These are phyloP conservation scores for Paramuricea clavata DNA, from an alignment of 92 coral and sea anemone species.

Conservation along the genomic window DNA sequence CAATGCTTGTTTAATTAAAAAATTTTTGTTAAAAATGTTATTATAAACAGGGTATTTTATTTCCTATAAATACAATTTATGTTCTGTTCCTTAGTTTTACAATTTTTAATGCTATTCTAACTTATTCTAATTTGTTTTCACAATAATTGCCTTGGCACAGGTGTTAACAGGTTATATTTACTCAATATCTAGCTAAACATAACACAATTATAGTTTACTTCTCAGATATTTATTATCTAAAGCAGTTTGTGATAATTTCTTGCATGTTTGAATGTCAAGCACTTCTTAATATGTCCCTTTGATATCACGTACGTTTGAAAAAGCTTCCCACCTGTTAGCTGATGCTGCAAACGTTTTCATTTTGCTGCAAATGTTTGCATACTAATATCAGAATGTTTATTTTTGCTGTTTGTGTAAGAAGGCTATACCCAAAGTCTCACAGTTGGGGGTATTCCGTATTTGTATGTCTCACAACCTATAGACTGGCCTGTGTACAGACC, in stretches of 20 bases:
- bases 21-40: too few relatives aligned
- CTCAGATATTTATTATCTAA: not conserved
- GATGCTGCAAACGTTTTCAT: not conserved
- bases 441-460: not conserved
- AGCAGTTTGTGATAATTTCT: not conserved
- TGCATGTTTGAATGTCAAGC: not conserved
- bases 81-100: not conserved
- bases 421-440: not conserved
- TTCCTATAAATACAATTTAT: not conserved
- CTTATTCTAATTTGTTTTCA: not conserved
- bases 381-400: not conserved
- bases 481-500: too few relatives aligned
- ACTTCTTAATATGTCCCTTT: not conserved
- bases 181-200: not conserved
- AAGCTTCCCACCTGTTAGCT: not conserved
- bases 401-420: conserved; percentile 49
- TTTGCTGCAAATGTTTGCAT: conserved; percentile 6
- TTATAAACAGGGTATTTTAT: too few relatives aligned
- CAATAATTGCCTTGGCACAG: not conserved
- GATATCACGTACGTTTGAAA: not conserved
- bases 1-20: too few relatives aligned
- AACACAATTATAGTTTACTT: not conserved
- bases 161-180: conserved; percentile 31
- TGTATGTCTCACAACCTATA: too few relatives aligned
- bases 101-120: not conserved